Percentiles rank a stretch among this genome's conserved stretches.
Conservation (phyloP, 1,140 invertebrate species). For the Telenomus remus region DNA sequence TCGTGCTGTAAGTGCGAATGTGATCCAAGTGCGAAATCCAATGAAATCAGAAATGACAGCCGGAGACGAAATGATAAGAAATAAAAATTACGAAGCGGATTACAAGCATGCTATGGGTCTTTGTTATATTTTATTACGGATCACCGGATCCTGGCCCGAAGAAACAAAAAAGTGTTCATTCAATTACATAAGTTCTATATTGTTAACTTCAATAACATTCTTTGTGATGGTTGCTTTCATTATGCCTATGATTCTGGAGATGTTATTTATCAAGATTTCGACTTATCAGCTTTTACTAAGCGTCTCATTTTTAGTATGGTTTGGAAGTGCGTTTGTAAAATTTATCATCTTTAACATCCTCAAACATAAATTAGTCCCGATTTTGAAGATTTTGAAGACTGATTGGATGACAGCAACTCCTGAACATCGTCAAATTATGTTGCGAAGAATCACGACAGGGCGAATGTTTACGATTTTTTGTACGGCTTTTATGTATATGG, state of each 20-base stretch:
- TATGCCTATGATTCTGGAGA: slow-evolving; percentile 2
- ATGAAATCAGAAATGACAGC: too few species aligned
- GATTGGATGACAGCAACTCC: slow-evolving; percentile 1
- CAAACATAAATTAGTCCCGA: background rate
- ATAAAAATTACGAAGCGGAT: background rate
- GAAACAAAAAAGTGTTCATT: background rate
- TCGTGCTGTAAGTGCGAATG: too few species aligned
- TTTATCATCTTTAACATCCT: slow-evolving; percentile 1
- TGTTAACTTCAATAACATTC: background rate
- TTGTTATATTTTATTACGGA: background rate
- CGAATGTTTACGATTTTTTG: slow-evolving; percentile 6
- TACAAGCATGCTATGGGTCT: background rate
- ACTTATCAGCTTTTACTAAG: background rate
- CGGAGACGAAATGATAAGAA: background rate
- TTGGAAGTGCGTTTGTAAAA: background rate
- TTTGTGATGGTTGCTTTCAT: background rate
- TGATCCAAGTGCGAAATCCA: too few species aligned
- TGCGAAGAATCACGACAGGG: background rate
- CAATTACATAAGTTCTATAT: background rate
- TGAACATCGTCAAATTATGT: slow-evolving; percentile 9
- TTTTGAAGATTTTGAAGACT: background rate
- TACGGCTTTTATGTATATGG: background rate
- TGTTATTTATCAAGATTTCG: background rate
- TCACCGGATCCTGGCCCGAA: slow-evolving; percentile 11
- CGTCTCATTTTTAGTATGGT: background rate